Conservation (phyloP, 2,888 invertebrate species). For the Clepsis dumicolana region DNA sequence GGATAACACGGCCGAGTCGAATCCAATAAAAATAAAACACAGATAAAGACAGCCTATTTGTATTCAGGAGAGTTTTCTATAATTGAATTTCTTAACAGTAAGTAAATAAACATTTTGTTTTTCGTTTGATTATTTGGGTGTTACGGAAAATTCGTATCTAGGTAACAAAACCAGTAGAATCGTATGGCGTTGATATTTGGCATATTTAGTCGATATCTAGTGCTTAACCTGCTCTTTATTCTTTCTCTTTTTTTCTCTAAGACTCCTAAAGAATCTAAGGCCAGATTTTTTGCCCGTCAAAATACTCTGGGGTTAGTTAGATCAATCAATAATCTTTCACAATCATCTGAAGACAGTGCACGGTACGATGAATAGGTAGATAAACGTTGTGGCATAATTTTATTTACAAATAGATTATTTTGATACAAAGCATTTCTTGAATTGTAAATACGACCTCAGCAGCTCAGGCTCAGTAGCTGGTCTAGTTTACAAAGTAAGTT, state of each 20-base stretch:
- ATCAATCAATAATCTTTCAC: too few species aligned
- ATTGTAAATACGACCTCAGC: background rate
- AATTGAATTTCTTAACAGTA: background rate
- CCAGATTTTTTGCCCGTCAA: too few species aligned
- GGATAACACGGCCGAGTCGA: background rate
- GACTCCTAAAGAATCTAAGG: too few species aligned
- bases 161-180: too few species aligned
- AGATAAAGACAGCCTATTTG: background rate
- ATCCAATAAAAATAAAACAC: background rate
- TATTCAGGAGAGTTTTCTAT: background rate
- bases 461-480: background rate
- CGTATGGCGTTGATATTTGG: too few species aligned
- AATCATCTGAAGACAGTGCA: too few species aligned
- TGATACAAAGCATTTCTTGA: background rate
- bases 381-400: background rate
- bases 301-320: too few species aligned
- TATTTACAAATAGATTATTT: background rate
- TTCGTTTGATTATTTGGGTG: slow-evolving; percentile 1
- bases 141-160: background rate
- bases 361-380: too few species aligned
- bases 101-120: slow-evolving; percentile 2
- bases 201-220: too few species aligned
- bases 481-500: background rate
- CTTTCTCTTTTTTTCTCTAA: too few species aligned
- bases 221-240: too few species aligned